Conservation (phyloP, 2,888 invertebrate species). For the Sisyra nigra region DNA sequence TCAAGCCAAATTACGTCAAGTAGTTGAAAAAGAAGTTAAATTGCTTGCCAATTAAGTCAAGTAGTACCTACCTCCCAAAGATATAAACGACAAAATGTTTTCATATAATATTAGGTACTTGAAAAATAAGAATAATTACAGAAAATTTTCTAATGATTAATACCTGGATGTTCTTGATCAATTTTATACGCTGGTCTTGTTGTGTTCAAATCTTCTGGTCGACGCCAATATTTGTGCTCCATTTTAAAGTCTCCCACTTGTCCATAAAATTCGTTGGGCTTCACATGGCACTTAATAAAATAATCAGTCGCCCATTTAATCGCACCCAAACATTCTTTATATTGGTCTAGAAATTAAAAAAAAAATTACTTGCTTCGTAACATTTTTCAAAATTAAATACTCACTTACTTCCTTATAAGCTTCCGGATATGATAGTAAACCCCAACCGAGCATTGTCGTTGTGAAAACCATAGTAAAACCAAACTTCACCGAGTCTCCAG, state of each 20-base stretch:
- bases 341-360: constrained; percentile 22
- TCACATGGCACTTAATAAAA: constrained; percentile 38
- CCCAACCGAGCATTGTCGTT: constrained; percentile 36
- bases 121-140: background rate
- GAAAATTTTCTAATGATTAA: background rate
- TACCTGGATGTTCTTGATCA: constrained; percentile 34
- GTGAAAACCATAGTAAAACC: constrained; percentile 37
- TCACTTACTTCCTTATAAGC: constrained; percentile 29
- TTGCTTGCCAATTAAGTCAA: constrained; percentile 1
- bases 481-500: constrained; percentile 39
- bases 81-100: too few relatives aligned
- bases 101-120: background rate
- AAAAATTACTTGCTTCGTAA: constrained; percentile 1
- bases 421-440: constrained; percentile 30
- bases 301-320: constrained; percentile 43
- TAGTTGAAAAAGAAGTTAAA: background rate
- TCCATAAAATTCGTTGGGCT: constrained; percentile 32
- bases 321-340: constrained; percentile 26
- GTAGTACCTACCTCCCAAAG: too few relatives aligned
- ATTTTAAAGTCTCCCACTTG: constrained; percentile 38
- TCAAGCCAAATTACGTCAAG: too few relatives aligned
- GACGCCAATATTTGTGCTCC: constrained; percentile 42
- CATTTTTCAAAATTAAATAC: constrained; percentile 1
- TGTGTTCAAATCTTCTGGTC: constrained; percentile 42
- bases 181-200: constrained; percentile 39